Conservation (phyloP, 2,113 vertebrate genomes). For the Epinephelus fuscoguttatus region DNA sequence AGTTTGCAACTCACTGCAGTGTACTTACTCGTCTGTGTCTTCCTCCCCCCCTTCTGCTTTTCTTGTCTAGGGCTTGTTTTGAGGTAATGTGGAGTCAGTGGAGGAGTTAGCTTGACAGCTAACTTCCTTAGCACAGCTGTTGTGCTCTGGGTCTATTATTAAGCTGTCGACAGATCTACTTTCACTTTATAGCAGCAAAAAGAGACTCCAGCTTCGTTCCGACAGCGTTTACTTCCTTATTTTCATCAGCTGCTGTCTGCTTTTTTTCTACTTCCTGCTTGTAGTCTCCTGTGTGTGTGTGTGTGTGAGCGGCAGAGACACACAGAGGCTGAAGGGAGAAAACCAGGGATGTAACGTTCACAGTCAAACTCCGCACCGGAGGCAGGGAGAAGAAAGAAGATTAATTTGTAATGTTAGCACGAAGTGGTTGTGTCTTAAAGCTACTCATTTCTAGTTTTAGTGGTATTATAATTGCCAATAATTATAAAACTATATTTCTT, state of each 20-base stretch:
- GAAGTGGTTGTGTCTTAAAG: no score
- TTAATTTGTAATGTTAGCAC: no score
- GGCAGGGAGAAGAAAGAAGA: not conserved
- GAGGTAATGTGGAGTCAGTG: conserved; percentile 15
- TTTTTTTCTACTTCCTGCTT: conserved; percentile 61
- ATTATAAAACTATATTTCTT: not conserved
- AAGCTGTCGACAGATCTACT: conserved; percentile 19
- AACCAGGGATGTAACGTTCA: conserved; percentile 9
- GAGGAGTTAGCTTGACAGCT: conserved; percentile 55
- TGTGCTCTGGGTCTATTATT: not conserved
- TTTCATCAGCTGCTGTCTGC: conserved; percentile 53
- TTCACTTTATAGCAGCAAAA: conserved; percentile 31
- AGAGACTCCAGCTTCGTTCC: conserved; percentile 5
- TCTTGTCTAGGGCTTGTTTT: conserved; percentile 15
- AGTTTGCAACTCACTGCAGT: conserved; percentile 34
- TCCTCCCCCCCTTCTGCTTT: conserved; percentile 12
- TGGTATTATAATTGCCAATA: not conserved
- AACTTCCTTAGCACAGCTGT: conserved; percentile 63
- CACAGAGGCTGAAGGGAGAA: conserved; percentile 59
- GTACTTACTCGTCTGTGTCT: conserved; percentile 58
- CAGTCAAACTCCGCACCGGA: not conserved
- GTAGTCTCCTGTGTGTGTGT: not conserved
- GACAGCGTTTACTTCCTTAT: conserved; percentile 81
- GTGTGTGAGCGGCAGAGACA: conserved; percentile 45
- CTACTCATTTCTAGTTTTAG: not conserved